Percentiles rank a stretch among this genome's conserved stretches.
phyloP scores from a whole-genome alignment of 1,140 invertebrate genomes.

The Matsumurasca onukii region DNA sequence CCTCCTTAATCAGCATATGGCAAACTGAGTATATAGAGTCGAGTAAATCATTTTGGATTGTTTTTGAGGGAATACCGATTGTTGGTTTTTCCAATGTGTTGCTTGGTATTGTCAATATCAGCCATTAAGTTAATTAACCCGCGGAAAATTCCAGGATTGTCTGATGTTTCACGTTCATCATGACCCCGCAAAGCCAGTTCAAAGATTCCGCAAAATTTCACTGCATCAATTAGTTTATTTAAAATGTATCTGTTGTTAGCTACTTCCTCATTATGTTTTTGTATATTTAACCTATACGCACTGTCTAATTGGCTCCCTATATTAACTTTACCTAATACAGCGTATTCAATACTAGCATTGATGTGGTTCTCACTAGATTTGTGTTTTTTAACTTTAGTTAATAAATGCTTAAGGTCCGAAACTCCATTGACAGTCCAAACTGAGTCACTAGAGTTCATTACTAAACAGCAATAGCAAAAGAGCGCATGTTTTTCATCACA shows the following conservation, averaged over 20 bases:
- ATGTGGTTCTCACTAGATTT: too few species aligned
- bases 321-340: constrained; percentile 1
- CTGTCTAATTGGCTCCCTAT: constrained; percentile 1
- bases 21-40: too few species aligned
- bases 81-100: too few species aligned
- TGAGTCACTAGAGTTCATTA: not conserved
- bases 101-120: too few species aligned
- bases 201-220: too few species aligned
- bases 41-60: constrained; percentile 14
- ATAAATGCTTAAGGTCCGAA: constrained; percentile 7
- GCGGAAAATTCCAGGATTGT: too few species aligned
- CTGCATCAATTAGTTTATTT: too few species aligned
- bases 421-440: not conserved
- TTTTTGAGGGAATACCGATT: not conserved
- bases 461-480: constrained; percentile 11
- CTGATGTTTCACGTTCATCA: too few species aligned
- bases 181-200: too few species aligned
- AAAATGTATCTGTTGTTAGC: too few species aligned
- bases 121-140: too few species aligned
- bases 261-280: constrained; percentile 8
- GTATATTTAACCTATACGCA: constrained; percentile 5
- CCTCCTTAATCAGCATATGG: not conserved
- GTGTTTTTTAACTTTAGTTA: not conserved
- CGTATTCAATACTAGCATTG: not conserved
- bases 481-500: not conserved